These are phyloP conservation scores for Tyto alba DNA, from an alignment of 2,113 vertebrate species.

Conservation along the genomic window DNA sequence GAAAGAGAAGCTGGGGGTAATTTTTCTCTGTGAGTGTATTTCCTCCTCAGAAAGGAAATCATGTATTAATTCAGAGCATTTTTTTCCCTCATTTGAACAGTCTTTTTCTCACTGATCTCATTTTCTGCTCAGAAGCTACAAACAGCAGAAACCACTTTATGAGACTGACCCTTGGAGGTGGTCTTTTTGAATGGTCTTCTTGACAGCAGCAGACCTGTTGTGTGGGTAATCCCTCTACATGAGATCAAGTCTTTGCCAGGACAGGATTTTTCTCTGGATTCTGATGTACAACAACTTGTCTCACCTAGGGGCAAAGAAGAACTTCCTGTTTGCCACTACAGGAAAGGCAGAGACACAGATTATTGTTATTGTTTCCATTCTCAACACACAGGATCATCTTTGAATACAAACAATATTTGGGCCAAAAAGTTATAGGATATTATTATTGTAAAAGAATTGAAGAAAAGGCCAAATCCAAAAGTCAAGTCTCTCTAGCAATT, in stretches of 20 bases:
- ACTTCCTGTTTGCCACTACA: neutral
- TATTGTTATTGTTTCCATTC: neutral
- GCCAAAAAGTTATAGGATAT: neutral
- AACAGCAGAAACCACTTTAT: neutral
- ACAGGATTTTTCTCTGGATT: neutral
- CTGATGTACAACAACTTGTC: neutral
- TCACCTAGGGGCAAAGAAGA: neutral
- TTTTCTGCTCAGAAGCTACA: neutral
- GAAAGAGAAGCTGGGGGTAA: neutral
- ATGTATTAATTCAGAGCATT: neutral
- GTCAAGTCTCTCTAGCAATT: neutral
- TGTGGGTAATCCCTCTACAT: neutral
- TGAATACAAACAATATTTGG: neutral
- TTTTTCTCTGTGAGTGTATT: neutral
- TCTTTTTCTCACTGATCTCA: neutral
- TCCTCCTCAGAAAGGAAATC: neutral
- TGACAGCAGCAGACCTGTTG: neutral
- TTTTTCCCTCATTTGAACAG: neutral
- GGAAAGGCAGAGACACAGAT: neutral
- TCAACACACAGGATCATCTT: neutral
- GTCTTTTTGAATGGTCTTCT: neutral
- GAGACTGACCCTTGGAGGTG: neutral
- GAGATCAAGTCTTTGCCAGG: neutral
- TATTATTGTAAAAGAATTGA: neutral
- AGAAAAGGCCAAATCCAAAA: neutral